Conservation (phyloP, 2,797 vertebrate species). For the Sebastiscus tertius region DNA sequence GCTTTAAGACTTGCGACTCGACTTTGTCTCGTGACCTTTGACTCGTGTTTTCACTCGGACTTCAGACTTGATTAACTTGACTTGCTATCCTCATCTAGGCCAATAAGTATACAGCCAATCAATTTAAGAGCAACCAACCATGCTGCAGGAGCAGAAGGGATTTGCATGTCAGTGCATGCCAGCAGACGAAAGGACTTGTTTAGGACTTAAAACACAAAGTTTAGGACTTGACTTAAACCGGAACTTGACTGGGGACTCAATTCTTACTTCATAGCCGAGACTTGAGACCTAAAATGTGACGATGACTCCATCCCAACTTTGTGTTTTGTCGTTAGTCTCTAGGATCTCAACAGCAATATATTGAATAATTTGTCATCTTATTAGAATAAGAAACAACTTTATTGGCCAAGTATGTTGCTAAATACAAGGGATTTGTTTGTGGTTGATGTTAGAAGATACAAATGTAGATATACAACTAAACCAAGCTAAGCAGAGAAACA, state of each 20-base stretch:
- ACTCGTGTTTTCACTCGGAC: neutral
- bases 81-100: neutral
- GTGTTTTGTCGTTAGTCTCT: neutral
- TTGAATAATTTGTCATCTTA: neutral
- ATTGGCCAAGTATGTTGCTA: neutral
- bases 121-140: neutral
- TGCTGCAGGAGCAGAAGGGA: neutral
- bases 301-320: neutral
- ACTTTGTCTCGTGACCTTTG: neutral
- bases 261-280: neutral
- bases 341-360: neutral
- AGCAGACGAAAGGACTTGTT: neutral
- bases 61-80: neutral
- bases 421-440: neutral
- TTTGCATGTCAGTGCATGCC: neutral
- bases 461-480: neutral
- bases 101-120: too few relatives aligned
- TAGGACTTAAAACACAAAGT: neutral
- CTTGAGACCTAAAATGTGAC: neutral
- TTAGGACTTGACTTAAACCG: too few relatives aligned
- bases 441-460: neutral
- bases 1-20: too few relatives aligned
- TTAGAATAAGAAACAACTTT: neutral
- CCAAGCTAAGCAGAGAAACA: neutral
- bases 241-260: too few relatives aligned